A percentile compares a stretch with the other conserved stretches of the same genome.
These are phyloP conservation scores for Tortrix viridana DNA, from an alignment of 2,888 invertebrate genomes.

Conservation along the genomic window DNA sequence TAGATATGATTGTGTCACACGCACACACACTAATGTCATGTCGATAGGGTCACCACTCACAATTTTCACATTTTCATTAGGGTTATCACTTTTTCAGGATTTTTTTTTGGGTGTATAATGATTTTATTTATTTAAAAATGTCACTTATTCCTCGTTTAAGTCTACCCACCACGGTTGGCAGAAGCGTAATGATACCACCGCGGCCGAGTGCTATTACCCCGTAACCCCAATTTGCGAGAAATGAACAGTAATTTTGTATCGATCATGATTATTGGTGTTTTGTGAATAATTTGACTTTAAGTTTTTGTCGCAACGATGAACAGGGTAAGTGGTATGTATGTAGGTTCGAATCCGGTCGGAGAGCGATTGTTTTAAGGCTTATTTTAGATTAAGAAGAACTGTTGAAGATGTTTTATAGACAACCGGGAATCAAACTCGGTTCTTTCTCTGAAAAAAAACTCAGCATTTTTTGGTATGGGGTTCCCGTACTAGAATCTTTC, in stretches of 20 bases:
- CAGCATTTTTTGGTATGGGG: too few species aligned
- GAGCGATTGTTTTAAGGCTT: background rate
- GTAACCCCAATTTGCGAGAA: constrained; percentile 57
- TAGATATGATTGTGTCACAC: too few species aligned
- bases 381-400: background rate
- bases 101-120: background rate
- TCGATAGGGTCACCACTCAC: background rate
- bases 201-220: constrained; percentile 58
- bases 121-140: constrained; percentile 19
- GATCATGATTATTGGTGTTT: constrained; percentile 44
- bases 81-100: background rate
- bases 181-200: constrained; percentile 57
- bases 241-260: constrained; percentile 55
- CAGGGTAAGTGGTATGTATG: constrained; percentile 12
- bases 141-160: constrained; percentile 41
- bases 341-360: background rate
- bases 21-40: too few species aligned
- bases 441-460: too few species aligned
- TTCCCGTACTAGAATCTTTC: too few species aligned
- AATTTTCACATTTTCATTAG: background rate
- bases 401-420: too few species aligned
- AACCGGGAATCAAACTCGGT: too few species aligned
- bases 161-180: constrained; percentile 49
- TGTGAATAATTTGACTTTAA: constrained; percentile 24
- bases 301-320: constrained; percentile 26